Evolutionary conservation across 2,113 vertebrate genomes (phyloP).

Genomic region (Trinectes maculatus): DNA sequence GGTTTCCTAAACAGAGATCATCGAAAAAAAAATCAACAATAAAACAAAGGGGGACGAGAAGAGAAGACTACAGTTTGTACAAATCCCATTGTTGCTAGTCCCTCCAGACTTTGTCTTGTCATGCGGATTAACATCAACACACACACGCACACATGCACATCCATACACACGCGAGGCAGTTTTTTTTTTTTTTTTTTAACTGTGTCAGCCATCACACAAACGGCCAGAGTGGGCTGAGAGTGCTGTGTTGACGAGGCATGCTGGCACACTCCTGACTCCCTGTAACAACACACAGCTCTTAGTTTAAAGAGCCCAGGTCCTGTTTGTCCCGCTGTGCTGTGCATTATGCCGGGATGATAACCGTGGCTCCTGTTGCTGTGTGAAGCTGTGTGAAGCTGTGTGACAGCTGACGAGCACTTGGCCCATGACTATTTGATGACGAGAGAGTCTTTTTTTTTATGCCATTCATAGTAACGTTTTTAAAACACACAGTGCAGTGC

Average conservation of each 20-base stretch:
- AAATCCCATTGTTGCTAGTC: slow-evolving; percentile 70
- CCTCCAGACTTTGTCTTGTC: slow-evolving; percentile 66
- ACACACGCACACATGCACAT: slow-evolving; percentile 15
- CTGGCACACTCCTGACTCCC: slow-evolving; percentile 27
- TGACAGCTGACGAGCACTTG: slow-evolving; percentile 20
- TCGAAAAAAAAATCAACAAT: slow-evolving; percentile 1
- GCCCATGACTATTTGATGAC: slow-evolving; percentile 50
- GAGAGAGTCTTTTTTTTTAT: slow-evolving; percentile 15
- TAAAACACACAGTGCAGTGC: slow-evolving; percentile 13
- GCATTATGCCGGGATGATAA: slow-evolving; percentile 51
- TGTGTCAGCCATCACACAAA: slow-evolving; percentile 24
- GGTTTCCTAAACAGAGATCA: too few species aligned
- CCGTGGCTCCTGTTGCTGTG: slow-evolving; percentile 39
- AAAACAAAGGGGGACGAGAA: not conserved
- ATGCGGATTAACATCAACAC: slow-evolving; percentile 63
- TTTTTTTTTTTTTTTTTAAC: slow-evolving; percentile 10
- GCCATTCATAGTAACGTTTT: slow-evolving; percentile 13
- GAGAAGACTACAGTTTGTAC: slow-evolving; percentile 55
- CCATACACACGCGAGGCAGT: slow-evolving; percentile 5
- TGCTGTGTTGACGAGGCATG: slow-evolving; percentile 10
- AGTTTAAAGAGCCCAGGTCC: slow-evolving; percentile 34
- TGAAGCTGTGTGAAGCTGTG: slow-evolving; percentile 28
- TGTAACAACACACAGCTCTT: slow-evolving; percentile 49
- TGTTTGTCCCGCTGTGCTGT: slow-evolving; percentile 34
- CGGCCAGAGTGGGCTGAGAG: not conserved